Conservation (phyloP, 2,888 invertebrate species). For the Heliconius cydno region DNA sequence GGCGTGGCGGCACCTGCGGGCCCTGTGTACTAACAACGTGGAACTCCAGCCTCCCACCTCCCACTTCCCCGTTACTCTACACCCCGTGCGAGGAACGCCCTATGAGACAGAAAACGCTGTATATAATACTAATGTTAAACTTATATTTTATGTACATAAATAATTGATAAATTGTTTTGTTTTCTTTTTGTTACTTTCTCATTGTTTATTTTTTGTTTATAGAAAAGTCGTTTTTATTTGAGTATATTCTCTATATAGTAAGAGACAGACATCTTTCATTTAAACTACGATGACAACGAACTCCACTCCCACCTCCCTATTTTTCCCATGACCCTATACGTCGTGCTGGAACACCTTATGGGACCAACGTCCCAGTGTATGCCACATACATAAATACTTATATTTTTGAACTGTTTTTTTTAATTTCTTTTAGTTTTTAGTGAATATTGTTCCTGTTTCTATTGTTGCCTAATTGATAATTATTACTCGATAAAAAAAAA, state of each 20-base stretch:
- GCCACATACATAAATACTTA: too few relatives aligned
- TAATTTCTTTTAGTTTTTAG: too few relatives aligned
- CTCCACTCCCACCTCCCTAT: too few relatives aligned
- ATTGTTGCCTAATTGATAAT: too few relatives aligned
- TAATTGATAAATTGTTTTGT: constrained; percentile 17
- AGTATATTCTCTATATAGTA: background rate
- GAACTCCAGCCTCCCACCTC: constrained; percentile 56
- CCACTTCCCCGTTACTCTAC: constrained; percentile 55
- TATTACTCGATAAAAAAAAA: too few relatives aligned
- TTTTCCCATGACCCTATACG: too few relatives aligned
- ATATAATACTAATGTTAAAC: constrained; percentile 61
- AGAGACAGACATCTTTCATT: too few relatives aligned
- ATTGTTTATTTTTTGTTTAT: background rate
- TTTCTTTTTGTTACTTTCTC: background rate
- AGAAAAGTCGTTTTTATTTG: background rate
- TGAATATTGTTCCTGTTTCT: too few relatives aligned
- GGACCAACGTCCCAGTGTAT: too few relatives aligned
- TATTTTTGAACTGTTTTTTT: too few relatives aligned
- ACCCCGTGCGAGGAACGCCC: constrained; percentile 61
- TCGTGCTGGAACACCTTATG: too few relatives aligned
- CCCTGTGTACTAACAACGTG: constrained; percentile 60
- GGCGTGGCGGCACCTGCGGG: constrained; percentile 65
- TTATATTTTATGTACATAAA: constrained; percentile 59
- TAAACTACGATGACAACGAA: too few relatives aligned
- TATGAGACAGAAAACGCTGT: constrained; percentile 58